Evolutionary conservation across 2,888 invertebrate species (phyloP), one percentile per base, ranked within the genome.

Genomic region (Pharmacophagus antenor): DNA sequence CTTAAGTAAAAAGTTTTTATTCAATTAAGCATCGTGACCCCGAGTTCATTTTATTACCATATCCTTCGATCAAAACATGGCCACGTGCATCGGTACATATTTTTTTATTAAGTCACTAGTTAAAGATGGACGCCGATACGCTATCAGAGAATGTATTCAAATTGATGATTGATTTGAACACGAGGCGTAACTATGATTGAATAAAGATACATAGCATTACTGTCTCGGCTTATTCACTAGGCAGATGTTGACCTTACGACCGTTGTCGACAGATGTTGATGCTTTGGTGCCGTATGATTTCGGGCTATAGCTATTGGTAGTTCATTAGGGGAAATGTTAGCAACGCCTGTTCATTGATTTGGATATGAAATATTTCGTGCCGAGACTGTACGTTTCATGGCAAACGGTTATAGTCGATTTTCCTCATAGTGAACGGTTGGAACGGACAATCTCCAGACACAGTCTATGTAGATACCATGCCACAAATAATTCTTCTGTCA

Each of bases 111-210:
- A 80, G 78, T 80, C 79, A 79, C 74, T 58, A 56, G 60, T 60
- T 64, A 70, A 63, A 71, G 68, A 72, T 65, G 67, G 72, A 69
- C 71, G 55, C 66, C 63, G 73, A 75, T 78, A 74, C 67, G 62
- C 63, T 69, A 77, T 78, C 75, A 73, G 74, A 70, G 72, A 86
- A 88, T 84, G 77, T 88, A 88, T 88, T 88, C 84, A 88, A 87
- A 88, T 87, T 87, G 88, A 84, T 89, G 88, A 89, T 89, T 89
- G 89, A 90, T 89, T 87, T 71, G 80, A 84, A 85, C 85, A 84
- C 74, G 80, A 68, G 61, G 67, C 58, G 72, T 73, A 76, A 71
- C 76, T 76, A 73, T 83, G 88, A 88, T 89, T 85, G 87, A 88
- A 88, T 88, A 83, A 72, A 84, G 86, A 89, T 89, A 89, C 88